Evolutionary conservation across 2,797 vertebrate genomes (phyloP), one percentile per base, ranked within the genome.

Genomic region (Pseudochromis fuscus): DNA sequence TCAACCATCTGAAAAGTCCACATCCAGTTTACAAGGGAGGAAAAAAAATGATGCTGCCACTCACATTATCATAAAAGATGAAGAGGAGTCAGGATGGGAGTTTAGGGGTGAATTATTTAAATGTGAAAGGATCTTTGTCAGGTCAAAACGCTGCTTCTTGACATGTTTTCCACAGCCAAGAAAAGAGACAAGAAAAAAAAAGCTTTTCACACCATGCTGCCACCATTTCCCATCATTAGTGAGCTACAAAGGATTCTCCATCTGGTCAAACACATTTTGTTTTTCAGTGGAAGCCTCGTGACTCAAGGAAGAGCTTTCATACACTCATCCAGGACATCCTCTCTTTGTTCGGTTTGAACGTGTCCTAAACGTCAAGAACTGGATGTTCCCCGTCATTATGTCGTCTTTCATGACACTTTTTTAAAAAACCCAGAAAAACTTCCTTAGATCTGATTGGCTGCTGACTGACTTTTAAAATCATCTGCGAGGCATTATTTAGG

Each of bases 51-150:
- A 51, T 18, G 8, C 75, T 71, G 33, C 7, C 58, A 57, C 76
- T 76, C 64, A 44, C 13, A 53, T 83, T 66, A 67, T 70, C 59
- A 33, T 10, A 51, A 42, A 31, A 75, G 44, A 81, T 66, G 71
- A 68, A 89, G 35, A 48, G 24, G 69, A 77, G 77, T 81, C 19
- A 71, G 65, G 38, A 51, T 77, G 72, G 53, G 53, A 15, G 24
- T 75, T 73, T 23, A 46, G 59, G 62, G 45, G n/a, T 50, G 15
- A 77, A 68, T 61, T 64, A 84, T 87, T 87, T 85, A 69, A 85
- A 87, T 92, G 60, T 83, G 71, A 89, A 88, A 74, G 45, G 67
- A 56, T 68, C 75, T 84, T 84, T 86, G 72, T 72, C 40, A 62
- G 64, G 52, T 77, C 53, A 27, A 52, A 69, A 76, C 38, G 48